Evolutionary conservation across 1,140 invertebrate species (phyloP).

Genomic region (Agraylea sexmaculata): DNA sequence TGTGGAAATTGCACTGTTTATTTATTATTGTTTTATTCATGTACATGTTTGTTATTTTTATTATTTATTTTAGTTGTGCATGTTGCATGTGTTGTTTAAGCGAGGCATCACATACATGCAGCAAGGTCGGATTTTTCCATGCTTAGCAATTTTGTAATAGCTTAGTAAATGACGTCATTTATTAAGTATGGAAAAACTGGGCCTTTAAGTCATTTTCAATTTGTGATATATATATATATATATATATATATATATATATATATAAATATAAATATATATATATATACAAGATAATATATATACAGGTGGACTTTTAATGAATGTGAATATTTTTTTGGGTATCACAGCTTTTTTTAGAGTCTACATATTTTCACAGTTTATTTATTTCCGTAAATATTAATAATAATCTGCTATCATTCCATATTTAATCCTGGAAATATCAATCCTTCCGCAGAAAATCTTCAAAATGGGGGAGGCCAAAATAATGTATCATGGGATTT

Average conservation of each 20-base stretch:
- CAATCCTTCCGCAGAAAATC: too few species aligned
- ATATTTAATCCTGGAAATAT: too few species aligned
- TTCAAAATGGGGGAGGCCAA: too few species aligned
- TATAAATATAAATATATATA: not conserved
- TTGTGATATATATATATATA: not conserved
- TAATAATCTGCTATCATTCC: not conserved
- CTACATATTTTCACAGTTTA: not conserved
- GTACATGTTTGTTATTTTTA: conserved; percentile 6
- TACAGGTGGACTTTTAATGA: conserved; percentile 7
- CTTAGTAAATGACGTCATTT: too few species aligned
- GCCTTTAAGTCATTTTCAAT: not conserved
- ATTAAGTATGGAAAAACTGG: conserved; percentile 9
- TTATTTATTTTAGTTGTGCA: conserved; percentile 12
- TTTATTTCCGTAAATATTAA: not conserved
- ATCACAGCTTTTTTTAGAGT: not conserved
- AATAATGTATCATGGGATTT: too few species aligned
- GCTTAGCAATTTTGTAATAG: too few species aligned
- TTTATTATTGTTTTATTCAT: conserved; percentile 1
- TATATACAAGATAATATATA: conserved; percentile 2
- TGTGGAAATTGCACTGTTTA: too few species aligned
- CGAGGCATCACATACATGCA: too few species aligned
- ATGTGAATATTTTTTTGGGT: conserved; percentile 2
- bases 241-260: not conserved
- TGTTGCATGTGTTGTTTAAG: conserved; percentile 17
- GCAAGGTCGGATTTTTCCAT: too few species aligned